Conservation (phyloP, 1,140 invertebrate species). For the Brachionus rotundiformis region DNA sequence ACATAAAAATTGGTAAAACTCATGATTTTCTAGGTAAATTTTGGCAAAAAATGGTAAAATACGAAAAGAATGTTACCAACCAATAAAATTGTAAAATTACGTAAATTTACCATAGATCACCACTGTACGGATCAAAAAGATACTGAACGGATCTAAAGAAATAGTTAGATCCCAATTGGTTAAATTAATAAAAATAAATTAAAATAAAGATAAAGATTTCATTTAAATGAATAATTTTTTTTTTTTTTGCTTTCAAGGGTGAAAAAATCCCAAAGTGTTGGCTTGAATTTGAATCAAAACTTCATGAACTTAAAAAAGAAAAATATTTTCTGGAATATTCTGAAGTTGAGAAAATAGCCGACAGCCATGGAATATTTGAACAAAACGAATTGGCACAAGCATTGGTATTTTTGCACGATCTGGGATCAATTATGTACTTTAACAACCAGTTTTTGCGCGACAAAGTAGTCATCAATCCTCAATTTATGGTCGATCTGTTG, state of each 20-base stretch:
- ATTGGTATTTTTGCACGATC: constrained; percentile 61
- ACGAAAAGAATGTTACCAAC: too few relatives aligned
- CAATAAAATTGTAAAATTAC: too few relatives aligned
- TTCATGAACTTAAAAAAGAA: background rate
- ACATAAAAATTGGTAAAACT: background rate
- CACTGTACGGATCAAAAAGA: too few relatives aligned
- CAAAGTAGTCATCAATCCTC: constrained; percentile 62
- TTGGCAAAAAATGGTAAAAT: constrained; percentile 55
- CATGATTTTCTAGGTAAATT: constrained; percentile 54
- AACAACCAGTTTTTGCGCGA: constrained; percentile 58
- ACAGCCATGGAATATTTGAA: constrained; percentile 45
- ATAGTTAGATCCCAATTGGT: too few relatives aligned
- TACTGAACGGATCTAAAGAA: too few relatives aligned
- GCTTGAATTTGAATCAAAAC: constrained; percentile 58
- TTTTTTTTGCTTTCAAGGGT: too few relatives aligned
- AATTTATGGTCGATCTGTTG: constrained; percentile 64
- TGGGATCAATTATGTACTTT: constrained; percentile 63
- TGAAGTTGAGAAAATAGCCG: background rate
- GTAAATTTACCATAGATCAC: too few relatives aligned
- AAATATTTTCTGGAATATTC: constrained; percentile 28
- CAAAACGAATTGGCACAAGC: constrained; percentile 56
- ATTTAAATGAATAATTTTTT: too few relatives aligned
- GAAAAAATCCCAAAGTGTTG: constrained; percentile 61
- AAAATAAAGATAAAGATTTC: constrained; percentile 56
- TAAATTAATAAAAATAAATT: too few relatives aligned